Evolutionary conservation across 2,797 vertebrate species (phyloP).

Genomic region (Vireo griseus): DNA sequence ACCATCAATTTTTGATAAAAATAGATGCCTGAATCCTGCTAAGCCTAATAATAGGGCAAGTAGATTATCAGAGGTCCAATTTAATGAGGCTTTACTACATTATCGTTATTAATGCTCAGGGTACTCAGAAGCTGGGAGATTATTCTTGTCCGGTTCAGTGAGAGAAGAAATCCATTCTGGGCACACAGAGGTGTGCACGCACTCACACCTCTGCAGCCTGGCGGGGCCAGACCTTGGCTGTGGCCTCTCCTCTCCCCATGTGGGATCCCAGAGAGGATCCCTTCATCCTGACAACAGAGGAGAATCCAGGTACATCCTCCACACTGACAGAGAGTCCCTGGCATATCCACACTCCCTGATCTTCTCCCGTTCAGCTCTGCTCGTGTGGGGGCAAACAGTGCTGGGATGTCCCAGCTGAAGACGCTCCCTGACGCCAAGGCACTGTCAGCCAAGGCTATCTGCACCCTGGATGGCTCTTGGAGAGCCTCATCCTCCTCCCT

Average conservation of each 20-base stretch:
- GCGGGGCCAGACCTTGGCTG: fast-evolving
- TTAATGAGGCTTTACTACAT: conserved; percentile 64
- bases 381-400: fast-evolving
- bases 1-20: conserved; percentile 54
- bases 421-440: not conserved
- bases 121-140: conserved; percentile 38
- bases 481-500: not conserved
- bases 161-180: conserved; percentile 9
- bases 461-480: not conserved
- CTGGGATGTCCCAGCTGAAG: not conserved
- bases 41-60: conserved; percentile 60
- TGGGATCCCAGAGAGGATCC: not conserved
- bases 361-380: not conserved
- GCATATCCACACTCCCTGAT: fast-evolving
- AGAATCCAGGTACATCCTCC: not conserved
- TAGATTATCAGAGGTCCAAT: conserved; percentile 56
- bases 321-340: not conserved
- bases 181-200: not conserved
- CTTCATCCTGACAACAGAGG: not conserved
- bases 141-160: conserved; percentile 15
- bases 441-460: not conserved
- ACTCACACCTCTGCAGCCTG: not conserved
- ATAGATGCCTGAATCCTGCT: conserved; percentile 57
- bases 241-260: not conserved
- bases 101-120: conserved; percentile 50